These are phyloP conservation scores for Thamnaconus septentrionalis DNA, from an alignment of 2,113 vertebrate genomes.

Conservation along the genomic window DNA sequence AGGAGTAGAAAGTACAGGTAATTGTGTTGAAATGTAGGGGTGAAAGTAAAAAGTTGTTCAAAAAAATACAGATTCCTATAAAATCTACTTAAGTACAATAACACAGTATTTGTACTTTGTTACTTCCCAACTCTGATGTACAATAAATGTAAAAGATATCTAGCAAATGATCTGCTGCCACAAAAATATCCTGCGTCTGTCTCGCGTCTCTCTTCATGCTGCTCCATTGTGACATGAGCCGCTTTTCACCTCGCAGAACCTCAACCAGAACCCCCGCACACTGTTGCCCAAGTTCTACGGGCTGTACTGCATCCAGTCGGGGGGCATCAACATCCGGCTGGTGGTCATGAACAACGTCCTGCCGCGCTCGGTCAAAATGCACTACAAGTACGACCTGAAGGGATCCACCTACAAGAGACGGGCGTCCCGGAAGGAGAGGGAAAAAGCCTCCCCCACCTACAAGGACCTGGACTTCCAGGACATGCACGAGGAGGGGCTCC, in stretches of 20 bases:
- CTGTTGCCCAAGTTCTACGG: slow-evolving; percentile 80
- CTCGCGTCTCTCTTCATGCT: too few relatives aligned
- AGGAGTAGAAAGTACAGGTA: too few relatives aligned
- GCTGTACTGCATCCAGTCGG: slow-evolving; percentile 79
- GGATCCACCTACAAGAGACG: slow-evolving; percentile 79
- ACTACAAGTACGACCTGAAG: slow-evolving; percentile 81
- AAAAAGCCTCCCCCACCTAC: slow-evolving; percentile 73
- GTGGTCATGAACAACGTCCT: slow-evolving; percentile 82
- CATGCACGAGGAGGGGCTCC: slow-evolving; percentile 91
- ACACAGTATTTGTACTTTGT: too few relatives aligned
- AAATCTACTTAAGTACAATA: too few relatives aligned
- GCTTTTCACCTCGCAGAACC: slow-evolving; percentile 60
- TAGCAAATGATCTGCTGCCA: too few relatives aligned
- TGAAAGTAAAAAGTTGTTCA: too few relatives aligned
- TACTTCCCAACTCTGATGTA: too few relatives aligned
- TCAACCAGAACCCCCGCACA: slow-evolving; percentile 80
- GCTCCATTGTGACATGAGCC: neutral
- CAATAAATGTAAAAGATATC: too few relatives aligned
- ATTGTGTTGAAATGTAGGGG: too few relatives aligned
- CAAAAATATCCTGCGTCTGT: neutral
- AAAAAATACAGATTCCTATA: too few relatives aligned
- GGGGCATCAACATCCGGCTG: slow-evolving; percentile 79
- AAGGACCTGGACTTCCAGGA: slow-evolving; percentile 88
- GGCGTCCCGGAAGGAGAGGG: slow-evolving; percentile 76
- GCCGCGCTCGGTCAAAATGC: slow-evolving; percentile 77